Base-by-base conservation (phyloP, 2,797 vertebrate genomes). In the Perodicticus potto region DNA sequence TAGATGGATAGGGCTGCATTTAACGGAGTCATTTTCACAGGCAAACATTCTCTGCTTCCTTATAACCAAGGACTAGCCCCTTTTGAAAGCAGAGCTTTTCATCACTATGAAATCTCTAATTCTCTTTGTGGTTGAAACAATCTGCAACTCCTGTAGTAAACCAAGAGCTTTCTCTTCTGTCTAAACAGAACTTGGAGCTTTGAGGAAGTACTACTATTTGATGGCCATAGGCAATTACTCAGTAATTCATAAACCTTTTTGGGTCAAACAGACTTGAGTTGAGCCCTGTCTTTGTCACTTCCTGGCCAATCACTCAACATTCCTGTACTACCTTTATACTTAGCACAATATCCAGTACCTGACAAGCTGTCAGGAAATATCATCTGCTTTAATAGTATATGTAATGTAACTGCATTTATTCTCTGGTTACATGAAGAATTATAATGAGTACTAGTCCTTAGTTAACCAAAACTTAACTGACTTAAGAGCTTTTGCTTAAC, bases 51-150 rank as follows among this genome's bases (percentile, higher is more conserved):
- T 80, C 73, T 83, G 57, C 83, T 93, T 76, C 90, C 74, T 78
- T 81, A 27, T 53, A 34, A 67, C 53, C 45, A 86, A 93, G 77
- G 80, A 91, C 82, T 16, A 34, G 25, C 45, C 45, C 59, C 72
- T 88, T 94, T 73, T n/a, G 65, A 95, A 95, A 93, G 82, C 17
- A 89, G n/a, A 63, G 13, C 63, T 76, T 91, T 81, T 67, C 65
- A 22, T 91, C 70, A 49, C 45, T 57, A 8, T 67, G 57, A 91
- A 76, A 73, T 83, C 92, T 83, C 93, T 29, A n/a, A 20, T 88
- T 96, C 63, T 86, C 22, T 89, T 88, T 72, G 57, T 83, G 81
- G 17, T 2, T 55, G 20, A 43, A 61, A 85, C 65, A 90, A 10
- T 34, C 59, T 83, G 88, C 32, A 88, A 72, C 37, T 65, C 43